phyloP scores from a whole-genome alignment of 2,888 invertebrate genomes.

The Eucriotettix oculatus region DNA sequence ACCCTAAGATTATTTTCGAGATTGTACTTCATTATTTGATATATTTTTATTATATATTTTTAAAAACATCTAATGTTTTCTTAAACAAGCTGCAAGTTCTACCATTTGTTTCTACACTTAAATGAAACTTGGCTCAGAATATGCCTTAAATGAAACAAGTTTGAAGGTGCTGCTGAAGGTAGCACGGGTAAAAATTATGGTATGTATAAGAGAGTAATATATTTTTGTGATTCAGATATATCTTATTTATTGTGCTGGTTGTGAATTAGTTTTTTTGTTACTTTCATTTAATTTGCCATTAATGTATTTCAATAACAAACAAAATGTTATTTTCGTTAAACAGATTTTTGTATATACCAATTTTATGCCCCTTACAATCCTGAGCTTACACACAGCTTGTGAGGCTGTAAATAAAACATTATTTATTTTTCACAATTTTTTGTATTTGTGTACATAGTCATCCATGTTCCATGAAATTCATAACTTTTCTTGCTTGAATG shows the following conservation, averaged over 20 bases:
- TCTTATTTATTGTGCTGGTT: not conserved
- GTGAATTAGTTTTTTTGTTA: not conserved
- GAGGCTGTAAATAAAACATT: too few species aligned
- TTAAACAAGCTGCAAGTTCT: not conserved
- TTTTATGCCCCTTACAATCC: too few species aligned
- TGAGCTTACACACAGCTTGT: too few species aligned
- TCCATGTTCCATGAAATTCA: too few species aligned
- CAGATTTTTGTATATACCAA: too few species aligned
- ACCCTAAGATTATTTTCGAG: conserved; percentile 1
- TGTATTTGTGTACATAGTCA: too few species aligned
- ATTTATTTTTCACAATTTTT: too few species aligned
- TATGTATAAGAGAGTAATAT: not conserved
- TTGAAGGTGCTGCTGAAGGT: not conserved
- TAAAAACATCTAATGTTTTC: not conserved
- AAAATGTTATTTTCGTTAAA: too few species aligned
- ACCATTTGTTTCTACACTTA: not conserved
- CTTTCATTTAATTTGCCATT: too few species aligned
- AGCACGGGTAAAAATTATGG: not conserved
- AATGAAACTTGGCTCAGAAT: not conserved
- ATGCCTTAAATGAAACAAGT: not conserved
- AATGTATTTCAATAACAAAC: too few species aligned
- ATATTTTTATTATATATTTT: not conserved
- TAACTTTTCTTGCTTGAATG: too few species aligned
- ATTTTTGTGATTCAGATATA: not conserved
- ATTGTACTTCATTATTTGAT: not conserved